These are phyloP conservation scores for Galagoides demidoff DNA, from an alignment of 2,797 vertebrate species.

Conservation along the genomic window DNA sequence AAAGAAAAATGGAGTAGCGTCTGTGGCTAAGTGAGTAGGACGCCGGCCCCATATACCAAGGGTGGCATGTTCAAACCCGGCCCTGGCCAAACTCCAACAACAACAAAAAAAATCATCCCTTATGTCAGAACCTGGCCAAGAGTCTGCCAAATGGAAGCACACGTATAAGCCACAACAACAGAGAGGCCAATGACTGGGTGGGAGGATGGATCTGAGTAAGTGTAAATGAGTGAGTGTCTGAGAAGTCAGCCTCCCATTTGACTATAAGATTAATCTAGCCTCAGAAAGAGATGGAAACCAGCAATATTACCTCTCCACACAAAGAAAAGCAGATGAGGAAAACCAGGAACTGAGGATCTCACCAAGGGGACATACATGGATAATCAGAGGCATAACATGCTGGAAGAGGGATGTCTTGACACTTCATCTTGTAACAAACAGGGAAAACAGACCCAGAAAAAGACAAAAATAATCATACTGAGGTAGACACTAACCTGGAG, in stretches of 20 bases:
- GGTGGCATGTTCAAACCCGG: too few relatives aligned
- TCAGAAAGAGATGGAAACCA: slow-evolving; percentile 31
- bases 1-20: too few relatives aligned
- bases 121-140: not conserved
- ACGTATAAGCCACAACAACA: not conserved
- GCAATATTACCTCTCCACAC: not conserved
- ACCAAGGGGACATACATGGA: not conserved
- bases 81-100: too few relatives aligned
- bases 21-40: too few relatives aligned
- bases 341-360: not conserved
- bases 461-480: not conserved
- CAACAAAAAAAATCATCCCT: not conserved
- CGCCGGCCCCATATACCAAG: too few relatives aligned
- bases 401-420: not conserved
- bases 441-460: not conserved
- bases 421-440: not conserved
- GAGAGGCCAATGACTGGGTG: not conserved
- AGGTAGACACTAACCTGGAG: slow-evolving; percentile 1
- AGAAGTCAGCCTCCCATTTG: not conserved
- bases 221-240: not conserved
- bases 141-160: not conserved
- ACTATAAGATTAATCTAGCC: not conserved
- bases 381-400: not conserved
- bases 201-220: not conserved
- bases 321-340: not conserved